Evolutionary conservation across 2,797 vertebrate genomes (phyloP), one percentile per base, ranked within the genome.

Genomic region (Perodicticus potto): DNA sequence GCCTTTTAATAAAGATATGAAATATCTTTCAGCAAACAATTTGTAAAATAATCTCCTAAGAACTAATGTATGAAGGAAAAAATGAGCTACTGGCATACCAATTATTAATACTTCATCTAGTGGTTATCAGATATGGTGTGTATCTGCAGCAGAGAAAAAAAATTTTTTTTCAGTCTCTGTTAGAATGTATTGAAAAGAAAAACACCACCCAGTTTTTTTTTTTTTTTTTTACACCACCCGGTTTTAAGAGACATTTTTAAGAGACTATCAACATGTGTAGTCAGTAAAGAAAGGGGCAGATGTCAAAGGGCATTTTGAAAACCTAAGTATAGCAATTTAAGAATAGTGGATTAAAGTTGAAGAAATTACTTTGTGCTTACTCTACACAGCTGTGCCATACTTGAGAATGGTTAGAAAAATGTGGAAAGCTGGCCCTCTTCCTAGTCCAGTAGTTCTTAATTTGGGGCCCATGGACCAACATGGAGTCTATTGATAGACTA

Each of bases 21-120:
- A 37, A 70, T 96, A 23, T 73, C 34, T 97, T 98, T 93, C 59
- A 91, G 49, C 22, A 97, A 93, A 97, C 59, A 97, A 95, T 86
- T 91, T 98, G 16, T 85, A 95, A 73, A 96, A 72, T 89, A 93
- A 77, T 94, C 81, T 49, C n/a, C 63, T 92, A 91, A 96, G 55
- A 93, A 83, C 67, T 76, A 72, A 69, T 73, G 17, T 37, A 2
- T 80, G 80, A 61, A 90, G 76, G 97, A 22, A 45, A 88, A 94
- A 93, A 93, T 92, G 63, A 81, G 70, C 43, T 88, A 91, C 86
- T 95, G 45, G 63, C 22, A 37, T 97, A 95, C 97, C 69, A 97
- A 61, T 97, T 92, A 81, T 95, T 95, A 85, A 93, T 90, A 37
- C 23, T 73, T 96, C 86, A 82, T 97, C 76, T 93, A 91, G n/a